Base-by-base conservation (phyloP, 2,113 vertebrate genomes). In the Ornithorhynchus anatinus region DNA sequence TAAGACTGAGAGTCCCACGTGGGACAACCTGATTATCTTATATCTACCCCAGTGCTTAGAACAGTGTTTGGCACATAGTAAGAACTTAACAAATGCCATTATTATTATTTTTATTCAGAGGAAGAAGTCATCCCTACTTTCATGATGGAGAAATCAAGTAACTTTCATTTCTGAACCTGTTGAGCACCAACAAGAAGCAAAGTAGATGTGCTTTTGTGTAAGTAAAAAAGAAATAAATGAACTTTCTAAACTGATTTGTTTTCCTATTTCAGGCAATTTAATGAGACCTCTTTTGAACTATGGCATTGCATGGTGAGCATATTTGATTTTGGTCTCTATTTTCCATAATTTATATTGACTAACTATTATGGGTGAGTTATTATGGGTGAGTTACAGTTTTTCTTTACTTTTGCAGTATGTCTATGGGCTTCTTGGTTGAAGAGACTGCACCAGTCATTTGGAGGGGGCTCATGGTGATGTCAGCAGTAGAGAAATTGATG, bases 401-500 rank as follows among this genome's bases (percentile, higher is more conserved):
- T 38, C 29, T 52, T 88, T 71, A 37, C 42, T 77, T 11, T 86
- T 88, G 56, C 89, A 99, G 98, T 84, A 99, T 99, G 96, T 99
- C 98, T 9, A 98, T 99, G 95, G 98, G 98, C 15, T 99, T 99
- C 84, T 91, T 99, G 82, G 85, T 99, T 85, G 97, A 97, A 74
- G 97, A 99, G 17, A 87, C 84, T 14, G 88, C 94, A 17, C 97
- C 97, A 0, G 84, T 99, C 75, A 94, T 98, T 37, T 99, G 98
- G 98, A 91, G 97, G 75, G 97, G 98, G 1, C 94, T 97, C 77
- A 98, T 99, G 97, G 97, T 99, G 29, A 99, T 99, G 97, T 99
- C 97, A 65, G 98, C 96, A 10, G 78, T 97, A 80, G 96, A 99
- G 83, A 96, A 93, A 44, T 81, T 99, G 32, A 87, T 99, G 82